A percentile compares a stretch with the other conserved stretches of the same genome.
phyloP scores from a whole-genome alignment of 2,797 vertebrate species.

The Tragelaphus eurycerus region DNA sequence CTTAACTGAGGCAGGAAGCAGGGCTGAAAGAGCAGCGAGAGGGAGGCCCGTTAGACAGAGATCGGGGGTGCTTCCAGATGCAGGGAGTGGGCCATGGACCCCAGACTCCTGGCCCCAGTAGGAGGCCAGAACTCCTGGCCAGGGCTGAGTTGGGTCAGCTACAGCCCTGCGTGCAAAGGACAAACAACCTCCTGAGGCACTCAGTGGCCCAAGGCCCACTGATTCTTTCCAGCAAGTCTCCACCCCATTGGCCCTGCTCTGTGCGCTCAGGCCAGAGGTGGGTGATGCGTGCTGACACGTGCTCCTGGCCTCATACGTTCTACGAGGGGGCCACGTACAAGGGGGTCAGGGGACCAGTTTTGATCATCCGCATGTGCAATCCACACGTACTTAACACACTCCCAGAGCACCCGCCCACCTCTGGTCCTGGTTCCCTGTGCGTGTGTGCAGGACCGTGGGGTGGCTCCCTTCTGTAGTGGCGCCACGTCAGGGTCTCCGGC shows the following conservation, averaged over 20 bases:
- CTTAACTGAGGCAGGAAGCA: neutral
- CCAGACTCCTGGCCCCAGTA: neutral
- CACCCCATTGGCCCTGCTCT: neutral
- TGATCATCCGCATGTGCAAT: neutral
- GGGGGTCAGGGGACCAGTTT: neutral
- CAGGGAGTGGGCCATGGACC: fast-evolving
- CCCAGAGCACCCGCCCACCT: neutral
- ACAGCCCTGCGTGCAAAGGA: neutral
- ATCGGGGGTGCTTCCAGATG: neutral
- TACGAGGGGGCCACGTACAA: neutral
- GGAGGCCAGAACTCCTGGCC: neutral
- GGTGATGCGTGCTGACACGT: neutral
- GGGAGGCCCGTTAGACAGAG: neutral
- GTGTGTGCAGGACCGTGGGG: neutral
- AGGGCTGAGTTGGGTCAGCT: neutral
- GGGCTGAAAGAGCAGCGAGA: constrained; percentile 7
- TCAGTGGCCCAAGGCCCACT: neutral
- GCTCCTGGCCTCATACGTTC: neutral
- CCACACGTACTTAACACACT: fast-evolving
- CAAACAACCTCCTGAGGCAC: neutral
- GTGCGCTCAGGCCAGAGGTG: neutral
- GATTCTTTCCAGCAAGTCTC: neutral
- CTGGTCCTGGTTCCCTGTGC: neutral
- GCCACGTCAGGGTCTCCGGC: neutral
- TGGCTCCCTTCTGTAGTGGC: neutral